Percentiles rank a stretch among this genome's conserved stretches.
phyloP scores from a whole-genome alignment of 2,797 vertebrate genomes.

The Botia almorhae region DNA sequence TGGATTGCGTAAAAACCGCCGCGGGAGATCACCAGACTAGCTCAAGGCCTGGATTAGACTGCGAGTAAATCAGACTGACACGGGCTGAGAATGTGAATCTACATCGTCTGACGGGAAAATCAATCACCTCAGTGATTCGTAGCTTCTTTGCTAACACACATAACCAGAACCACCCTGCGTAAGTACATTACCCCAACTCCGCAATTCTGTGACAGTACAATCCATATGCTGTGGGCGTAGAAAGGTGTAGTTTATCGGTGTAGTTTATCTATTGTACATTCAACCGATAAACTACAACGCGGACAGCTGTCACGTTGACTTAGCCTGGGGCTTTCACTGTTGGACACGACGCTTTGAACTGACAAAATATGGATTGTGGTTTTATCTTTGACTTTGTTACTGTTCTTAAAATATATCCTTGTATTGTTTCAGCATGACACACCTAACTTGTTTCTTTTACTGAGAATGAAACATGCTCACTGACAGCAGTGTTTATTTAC shows the following conservation, averaged over 20 bases:
- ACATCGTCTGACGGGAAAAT: constrained; percentile 42
- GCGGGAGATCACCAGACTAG: constrained; percentile 33
- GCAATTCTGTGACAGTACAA: constrained; percentile 45
- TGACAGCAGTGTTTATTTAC: not conserved
- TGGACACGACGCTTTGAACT: not conserved
- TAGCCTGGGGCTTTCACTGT: not conserved
- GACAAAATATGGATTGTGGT: not conserved
- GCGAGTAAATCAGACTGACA: constrained; percentile 53
- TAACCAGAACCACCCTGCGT: constrained; percentile 29
- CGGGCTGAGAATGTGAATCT: constrained; percentile 33
- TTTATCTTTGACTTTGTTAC: not conserved
- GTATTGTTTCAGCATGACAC: not conserved
- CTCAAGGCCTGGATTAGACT: constrained; percentile 36
- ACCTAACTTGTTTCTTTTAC: not conserved
- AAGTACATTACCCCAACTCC: constrained; percentile 41
- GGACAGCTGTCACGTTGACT: constrained; percentile 21
- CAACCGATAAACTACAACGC: constrained; percentile 30
- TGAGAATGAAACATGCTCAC: not conserved
- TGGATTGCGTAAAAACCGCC: constrained; percentile 15
- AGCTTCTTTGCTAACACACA: constrained; percentile 38
- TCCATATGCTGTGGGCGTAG: constrained; percentile 36
- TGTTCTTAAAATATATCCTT: not conserved
- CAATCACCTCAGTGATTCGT: constrained; percentile 50
- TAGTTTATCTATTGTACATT: not conserved
- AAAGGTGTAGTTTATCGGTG: constrained; percentile 2